Evolutionary conservation across 2,113 vertebrate species (phyloP).

Genomic region (Oxyruncus cristatus): DNA sequence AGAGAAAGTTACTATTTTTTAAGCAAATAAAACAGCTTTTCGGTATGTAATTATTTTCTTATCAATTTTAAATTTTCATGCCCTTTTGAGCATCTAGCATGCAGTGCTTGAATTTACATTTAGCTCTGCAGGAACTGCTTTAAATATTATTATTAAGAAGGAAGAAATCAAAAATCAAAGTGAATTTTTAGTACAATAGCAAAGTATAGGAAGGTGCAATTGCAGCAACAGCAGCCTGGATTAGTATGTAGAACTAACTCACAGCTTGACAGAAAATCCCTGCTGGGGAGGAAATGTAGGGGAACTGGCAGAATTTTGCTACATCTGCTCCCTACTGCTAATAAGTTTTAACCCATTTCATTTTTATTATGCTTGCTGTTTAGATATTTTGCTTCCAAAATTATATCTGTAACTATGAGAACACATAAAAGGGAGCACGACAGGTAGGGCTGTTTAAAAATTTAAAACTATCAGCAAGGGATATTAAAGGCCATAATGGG

Average conservation of each 20-base stretch:
- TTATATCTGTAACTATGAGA: slow-evolving; percentile 74
- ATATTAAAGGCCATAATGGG: slow-evolving; percentile 70
- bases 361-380: slow-evolving; percentile 93
- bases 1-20: slow-evolving; percentile 52
- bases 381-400: slow-evolving; percentile 85
- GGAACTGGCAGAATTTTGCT: slow-evolving; percentile 88
- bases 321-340: slow-evolving; percentile 92
- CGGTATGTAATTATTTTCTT: slow-evolving; percentile 68
- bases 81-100: slow-evolving; percentile 52
- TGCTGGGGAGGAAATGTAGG: slow-evolving; percentile 94
- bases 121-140: slow-evolving; percentile 65
- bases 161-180: slow-evolving; percentile 76
- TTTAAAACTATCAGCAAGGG: slow-evolving; percentile 70
- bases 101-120: slow-evolving; percentile 60
- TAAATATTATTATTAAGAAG: slow-evolving; percentile 70
- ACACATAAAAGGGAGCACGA: slow-evolving; percentile 69
- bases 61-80: slow-evolving; percentile 62
- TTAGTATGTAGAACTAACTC: slow-evolving; percentile 76
- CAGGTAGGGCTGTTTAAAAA: slow-evolving; percentile 75
- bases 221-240: slow-evolving; percentile 78
- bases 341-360: slow-evolving; percentile 88
- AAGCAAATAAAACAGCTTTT: slow-evolving; percentile 61
- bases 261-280: slow-evolving; percentile 84
- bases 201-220: slow-evolving; percentile 68
- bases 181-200: slow-evolving; percentile 69